These are phyloP conservation scores for Neotoma lepida DNA, from an alignment of 2,113 vertebrate species.

Conservation along the genomic window DNA sequence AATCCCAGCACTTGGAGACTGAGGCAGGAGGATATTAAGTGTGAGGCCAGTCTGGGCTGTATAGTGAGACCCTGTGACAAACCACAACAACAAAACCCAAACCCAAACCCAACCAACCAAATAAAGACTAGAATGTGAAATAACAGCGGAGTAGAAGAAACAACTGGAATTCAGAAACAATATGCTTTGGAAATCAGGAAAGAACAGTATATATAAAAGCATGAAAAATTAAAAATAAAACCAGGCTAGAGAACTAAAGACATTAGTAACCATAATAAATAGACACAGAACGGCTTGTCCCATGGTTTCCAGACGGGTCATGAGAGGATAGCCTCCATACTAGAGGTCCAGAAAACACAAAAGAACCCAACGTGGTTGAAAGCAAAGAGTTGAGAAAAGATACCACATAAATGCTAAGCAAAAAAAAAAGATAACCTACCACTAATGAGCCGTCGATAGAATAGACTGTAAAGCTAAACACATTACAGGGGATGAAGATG, in stretches of 20 bases:
- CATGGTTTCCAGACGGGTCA: conserved; percentile 32
- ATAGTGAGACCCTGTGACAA: neutral
- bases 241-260: neutral
- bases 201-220: neutral
- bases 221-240: neutral
- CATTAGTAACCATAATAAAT: neutral
- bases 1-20: neutral
- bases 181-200: neutral
- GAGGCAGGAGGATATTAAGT: neutral
- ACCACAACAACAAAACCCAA: neutral
- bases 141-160: neutral
- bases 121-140: neutral
- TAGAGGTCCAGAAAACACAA: neutral
- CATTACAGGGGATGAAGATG: neutral
- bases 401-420: neutral
- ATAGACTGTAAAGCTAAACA: neutral
- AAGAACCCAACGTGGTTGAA: neutral
- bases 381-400: neutral
- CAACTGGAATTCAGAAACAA: conserved; percentile 7
- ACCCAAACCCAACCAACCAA: neutral
- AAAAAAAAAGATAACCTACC: neutral
- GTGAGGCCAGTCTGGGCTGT: neutral
- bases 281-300: neutral
- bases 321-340: neutral
- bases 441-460: neutral